Base-by-base conservation (phyloP, 2,888 invertebrate species). In the Melanophora roralis region DNA sequence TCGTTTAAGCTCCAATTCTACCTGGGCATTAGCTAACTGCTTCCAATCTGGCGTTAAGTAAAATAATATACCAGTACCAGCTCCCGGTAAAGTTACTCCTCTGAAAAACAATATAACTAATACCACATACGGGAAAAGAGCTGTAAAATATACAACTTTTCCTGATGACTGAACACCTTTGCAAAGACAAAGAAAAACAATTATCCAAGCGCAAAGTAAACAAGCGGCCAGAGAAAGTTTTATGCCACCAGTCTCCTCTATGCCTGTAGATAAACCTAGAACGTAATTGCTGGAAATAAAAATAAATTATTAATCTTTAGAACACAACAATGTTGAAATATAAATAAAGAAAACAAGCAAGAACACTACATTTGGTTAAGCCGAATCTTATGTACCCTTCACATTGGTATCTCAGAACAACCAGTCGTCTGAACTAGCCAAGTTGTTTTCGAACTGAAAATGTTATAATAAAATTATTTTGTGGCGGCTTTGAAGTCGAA, bases 121-220 rank as follows among this genome's bases (percentile, higher is more conserved):
- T 19, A 95, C 94, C 59, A 94, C 92, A 86, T 95, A 95, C 4
- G 95, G 95, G 84, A 95, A 94, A 12, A 95, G 91, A 14, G 94
- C 95, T 23, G 94, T 95, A 85, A 94, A 94, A 86, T 95, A 95
- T 19, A 94, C 94, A 69, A 94, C 94, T 91, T 95, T 95, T 84
- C 95, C 95, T 19, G 95, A 94, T 77, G 94, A 94, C 88, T 95
- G 94, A 11, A 95, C 94, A 34, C 95, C 95, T 90, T 95, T 95
- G 89, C 94, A 94, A 47, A 95, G 91, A 85, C 95, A 95, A 51
- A 95, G 91, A 85, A 95, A 95, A 21, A 95, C 94, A 82, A 95
- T 94, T 67, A 93, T 86, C 96, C 96, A 96, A 71, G 95, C 95
- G 67, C 93, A 91, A 1, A 95, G 91, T 11, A 96, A 91, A 87